Evolutionary conservation across 1,140 invertebrate genomes (phyloP).

Genomic region (Calliopsis andreniformis): DNA sequence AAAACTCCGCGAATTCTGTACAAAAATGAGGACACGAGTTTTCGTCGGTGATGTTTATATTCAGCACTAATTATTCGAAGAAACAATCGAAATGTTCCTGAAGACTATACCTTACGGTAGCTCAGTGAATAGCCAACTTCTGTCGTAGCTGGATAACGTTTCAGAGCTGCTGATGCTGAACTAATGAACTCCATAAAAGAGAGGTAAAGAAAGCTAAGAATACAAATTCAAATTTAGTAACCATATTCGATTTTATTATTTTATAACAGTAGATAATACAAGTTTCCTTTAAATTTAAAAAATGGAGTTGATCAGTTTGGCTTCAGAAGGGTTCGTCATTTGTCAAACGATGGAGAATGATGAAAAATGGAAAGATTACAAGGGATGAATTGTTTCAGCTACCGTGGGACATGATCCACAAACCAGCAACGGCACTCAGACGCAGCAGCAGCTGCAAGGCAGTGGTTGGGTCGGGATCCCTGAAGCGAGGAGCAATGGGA

Average conservation of each 20-base stretch:
- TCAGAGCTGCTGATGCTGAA: too few species aligned
- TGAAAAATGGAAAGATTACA: neutral
- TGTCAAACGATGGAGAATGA: neutral
- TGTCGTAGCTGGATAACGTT: too few species aligned
- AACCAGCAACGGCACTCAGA: slow-evolving; percentile 66
- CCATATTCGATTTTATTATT: neutral
- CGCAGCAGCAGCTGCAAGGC: slow-evolving; percentile 62
- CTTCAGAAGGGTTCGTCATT: too few species aligned
- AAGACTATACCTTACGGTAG: too few species aligned
- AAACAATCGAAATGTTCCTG: too few species aligned
- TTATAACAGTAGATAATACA: neutral
- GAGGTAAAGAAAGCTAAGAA: too few species aligned
- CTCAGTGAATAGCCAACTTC: too few species aligned
- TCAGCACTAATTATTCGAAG: too few species aligned
- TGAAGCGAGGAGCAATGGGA: slow-evolving; percentile 52
- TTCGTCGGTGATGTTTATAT: neutral
- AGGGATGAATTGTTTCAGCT: slow-evolving; percentile 59
- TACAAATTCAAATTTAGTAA: too few species aligned
- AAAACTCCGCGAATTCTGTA: slow-evolving; percentile 34
- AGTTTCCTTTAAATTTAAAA: too few species aligned
- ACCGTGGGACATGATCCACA: slow-evolving; percentile 76
- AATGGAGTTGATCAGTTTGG: too few species aligned
- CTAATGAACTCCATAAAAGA: too few species aligned
- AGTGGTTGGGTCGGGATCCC: slow-evolving; percentile 48
- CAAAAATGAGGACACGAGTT: slow-evolving; percentile 36